Percentiles rank a stretch among this genome's conserved stretches.
phyloP scores from a whole-genome alignment of 1,140 invertebrate species.

The Sinonovacula constricta region DNA sequence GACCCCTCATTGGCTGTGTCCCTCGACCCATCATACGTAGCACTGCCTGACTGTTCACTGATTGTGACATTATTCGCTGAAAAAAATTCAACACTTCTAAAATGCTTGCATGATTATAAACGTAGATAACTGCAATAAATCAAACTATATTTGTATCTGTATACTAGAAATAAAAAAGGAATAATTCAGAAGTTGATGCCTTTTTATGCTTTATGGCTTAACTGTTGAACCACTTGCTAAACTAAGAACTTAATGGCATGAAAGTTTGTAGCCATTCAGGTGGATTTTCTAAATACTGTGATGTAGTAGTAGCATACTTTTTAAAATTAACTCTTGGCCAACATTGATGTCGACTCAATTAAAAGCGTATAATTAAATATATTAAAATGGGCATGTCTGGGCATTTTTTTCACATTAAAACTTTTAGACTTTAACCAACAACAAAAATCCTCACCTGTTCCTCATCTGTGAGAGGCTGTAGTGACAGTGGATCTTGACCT shows the following conservation, averaged over 20 bases:
- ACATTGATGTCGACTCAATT: no score
- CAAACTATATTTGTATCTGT: no score
- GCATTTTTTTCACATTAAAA: no score
- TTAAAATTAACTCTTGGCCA: no score
- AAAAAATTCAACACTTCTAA: slow-evolving; percentile 59
- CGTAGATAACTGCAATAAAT: not conserved
- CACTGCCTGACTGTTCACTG: slow-evolving; percentile 82
- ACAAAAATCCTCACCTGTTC: slow-evolving; percentile 87
- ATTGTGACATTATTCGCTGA: slow-evolving; percentile 82
- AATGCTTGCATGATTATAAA: not conserved
- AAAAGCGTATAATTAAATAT: no score
- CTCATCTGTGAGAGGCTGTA: slow-evolving; percentile 88
- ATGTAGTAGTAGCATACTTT: no score
- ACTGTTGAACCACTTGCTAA: not conserved
- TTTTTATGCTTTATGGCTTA: not conserved
- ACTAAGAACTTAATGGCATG: no score
- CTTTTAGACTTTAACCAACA: no score
- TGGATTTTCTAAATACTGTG: no score
- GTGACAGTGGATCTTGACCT: slow-evolving; percentile 86
- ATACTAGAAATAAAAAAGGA: not conserved
- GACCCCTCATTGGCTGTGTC: slow-evolving; percentile 63
- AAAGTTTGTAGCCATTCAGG: no score
- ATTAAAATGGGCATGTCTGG: no score
- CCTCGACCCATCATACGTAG: slow-evolving; percentile 78
- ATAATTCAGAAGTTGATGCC: not conserved